These are phyloP conservation scores for Agelaius tricolor DNA, from an alignment of 2,113 vertebrate species.

Conservation along the genomic window DNA sequence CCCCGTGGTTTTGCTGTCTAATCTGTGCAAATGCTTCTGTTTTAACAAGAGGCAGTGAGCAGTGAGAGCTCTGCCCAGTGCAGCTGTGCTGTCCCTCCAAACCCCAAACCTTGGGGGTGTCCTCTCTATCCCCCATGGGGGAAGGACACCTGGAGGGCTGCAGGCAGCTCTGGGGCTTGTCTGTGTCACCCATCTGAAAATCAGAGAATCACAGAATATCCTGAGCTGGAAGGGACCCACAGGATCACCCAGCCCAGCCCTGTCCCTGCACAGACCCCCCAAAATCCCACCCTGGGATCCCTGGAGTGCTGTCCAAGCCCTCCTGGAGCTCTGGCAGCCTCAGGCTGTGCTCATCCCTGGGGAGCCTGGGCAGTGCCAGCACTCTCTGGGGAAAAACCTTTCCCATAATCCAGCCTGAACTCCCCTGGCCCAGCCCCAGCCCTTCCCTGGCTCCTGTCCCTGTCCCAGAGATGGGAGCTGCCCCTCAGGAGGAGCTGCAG, in stretches of 20 bases:
- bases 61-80: neutral
- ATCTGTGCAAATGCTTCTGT: neutral
- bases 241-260: neutral
- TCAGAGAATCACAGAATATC: neutral
- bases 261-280: neutral
- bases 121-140: neutral
- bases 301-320: neutral
- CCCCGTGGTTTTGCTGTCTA: neutral
- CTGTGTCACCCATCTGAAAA: neutral
- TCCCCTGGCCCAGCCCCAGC: neutral
- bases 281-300: neutral
- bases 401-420: fast-evolving
- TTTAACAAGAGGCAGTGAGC: neutral
- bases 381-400: neutral
- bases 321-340: neutral
- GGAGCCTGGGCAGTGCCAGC: neutral
- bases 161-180: neutral
- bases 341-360: neutral
- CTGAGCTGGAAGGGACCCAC: neutral
- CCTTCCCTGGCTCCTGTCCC: neutral
- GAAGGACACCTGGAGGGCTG: neutral
- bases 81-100: neutral
- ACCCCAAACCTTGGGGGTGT: neutral
- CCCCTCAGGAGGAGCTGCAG: neutral
- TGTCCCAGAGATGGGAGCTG: neutral